phyloP scores from a whole-genome alignment of 2,797 vertebrate species.

The Heteromormyrus szaboi region DNA sequence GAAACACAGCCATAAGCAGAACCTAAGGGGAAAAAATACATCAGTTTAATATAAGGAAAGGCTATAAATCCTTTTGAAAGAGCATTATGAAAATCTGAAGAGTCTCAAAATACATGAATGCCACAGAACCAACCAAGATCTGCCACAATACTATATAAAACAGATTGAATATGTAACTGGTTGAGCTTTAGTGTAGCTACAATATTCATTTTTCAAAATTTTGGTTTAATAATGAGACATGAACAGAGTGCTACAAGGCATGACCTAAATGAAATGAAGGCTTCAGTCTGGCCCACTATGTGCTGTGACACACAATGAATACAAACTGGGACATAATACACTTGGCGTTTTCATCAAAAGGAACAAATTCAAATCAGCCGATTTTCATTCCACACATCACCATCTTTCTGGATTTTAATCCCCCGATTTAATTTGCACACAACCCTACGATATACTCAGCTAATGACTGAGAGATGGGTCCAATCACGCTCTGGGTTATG shows the following conservation, averaged over 20 bases:
- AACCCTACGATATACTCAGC: not conserved
- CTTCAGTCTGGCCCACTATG: not conserved
- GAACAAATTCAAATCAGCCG: constrained; percentile 10
- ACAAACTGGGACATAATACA: not conserved
- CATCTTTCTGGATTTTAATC: not conserved
- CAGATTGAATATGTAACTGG: not conserved
- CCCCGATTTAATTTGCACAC: not conserved
- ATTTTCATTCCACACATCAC: constrained; percentile 3
- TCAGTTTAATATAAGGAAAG: not conserved
- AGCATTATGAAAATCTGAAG: not conserved
- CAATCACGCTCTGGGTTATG: not conserved
- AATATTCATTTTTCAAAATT: not conserved
- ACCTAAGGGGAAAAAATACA: not conserved
- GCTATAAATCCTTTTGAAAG: not conserved
- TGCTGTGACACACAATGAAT: not conserved
- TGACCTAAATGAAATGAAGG: not conserved
- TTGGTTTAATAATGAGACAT: not conserved
- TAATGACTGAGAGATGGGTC: not conserved
- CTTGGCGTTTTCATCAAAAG: not conserved
- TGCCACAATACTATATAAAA: not conserved
- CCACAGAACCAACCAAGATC: not conserved
- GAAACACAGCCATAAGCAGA: not conserved
- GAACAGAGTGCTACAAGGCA: not conserved
- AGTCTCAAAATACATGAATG: not conserved
- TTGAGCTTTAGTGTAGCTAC: not conserved